A percentile compares a stretch with the other conserved stretches of the same genome.
phyloP scores from a whole-genome alignment of 2,888 invertebrate species.

The Oxycera nigricornis region DNA sequence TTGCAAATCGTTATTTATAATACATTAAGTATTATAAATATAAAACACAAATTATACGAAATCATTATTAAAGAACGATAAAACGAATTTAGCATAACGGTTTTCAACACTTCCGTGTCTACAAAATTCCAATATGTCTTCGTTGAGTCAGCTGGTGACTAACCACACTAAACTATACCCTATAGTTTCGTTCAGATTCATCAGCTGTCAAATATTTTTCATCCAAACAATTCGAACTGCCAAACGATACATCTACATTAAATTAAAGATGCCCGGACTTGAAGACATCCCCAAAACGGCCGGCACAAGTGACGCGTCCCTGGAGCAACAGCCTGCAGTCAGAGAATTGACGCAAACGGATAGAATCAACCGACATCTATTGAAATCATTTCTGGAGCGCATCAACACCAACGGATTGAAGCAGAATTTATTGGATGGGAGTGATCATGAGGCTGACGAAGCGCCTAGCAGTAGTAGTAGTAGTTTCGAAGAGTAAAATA shows the following conservation, averaged over 20 bases:
- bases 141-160: neutral
- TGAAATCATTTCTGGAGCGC: constrained; percentile 44
- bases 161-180: neutral
- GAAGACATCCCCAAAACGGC: neutral
- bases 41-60: too few relatives aligned
- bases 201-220: neutral
- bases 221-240: neutral
- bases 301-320: neutral
- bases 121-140: too few relatives aligned
- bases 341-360: constrained; percentile 43
- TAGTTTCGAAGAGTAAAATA: constrained; percentile 21
- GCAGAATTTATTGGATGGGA: constrained; percentile 12
- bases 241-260: neutral
- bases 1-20: too few relatives aligned
- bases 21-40: too few relatives aligned
- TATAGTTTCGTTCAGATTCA: neutral
- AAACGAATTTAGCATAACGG: too few relatives aligned
- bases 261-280: constrained; percentile 32
- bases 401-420: constrained; percentile 38
- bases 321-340: neutral
- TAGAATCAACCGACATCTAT: constrained; percentile 42
- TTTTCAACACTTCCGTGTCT: too few relatives aligned
- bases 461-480: neutral
- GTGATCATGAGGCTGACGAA: neutral
- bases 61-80: too few relatives aligned